These are phyloP conservation scores for Petrocephalus sullivani DNA, from an alignment of 2,797 vertebrate genomes.

Conservation along the genomic window DNA sequence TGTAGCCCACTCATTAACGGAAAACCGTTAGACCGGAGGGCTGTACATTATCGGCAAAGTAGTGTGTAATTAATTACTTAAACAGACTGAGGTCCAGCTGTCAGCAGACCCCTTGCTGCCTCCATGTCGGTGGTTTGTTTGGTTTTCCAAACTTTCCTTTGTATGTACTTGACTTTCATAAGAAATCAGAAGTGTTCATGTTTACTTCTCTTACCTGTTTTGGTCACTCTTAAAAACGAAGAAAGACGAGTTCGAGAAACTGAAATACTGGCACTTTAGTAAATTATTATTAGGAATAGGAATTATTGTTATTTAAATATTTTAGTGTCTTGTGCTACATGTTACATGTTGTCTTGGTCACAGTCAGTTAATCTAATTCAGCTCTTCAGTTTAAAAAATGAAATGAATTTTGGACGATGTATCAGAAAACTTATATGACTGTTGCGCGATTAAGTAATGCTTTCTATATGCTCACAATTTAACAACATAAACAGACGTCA, in stretches of 20 bases:
- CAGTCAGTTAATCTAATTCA: not conserved
- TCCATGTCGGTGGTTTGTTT: not conserved
- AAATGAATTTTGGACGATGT: too few species aligned
- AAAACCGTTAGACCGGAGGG: constrained; percentile 25
- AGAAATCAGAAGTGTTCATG: not conserved
- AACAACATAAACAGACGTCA: not conserved
- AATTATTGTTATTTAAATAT: not conserved
- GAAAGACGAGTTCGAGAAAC: not conserved
- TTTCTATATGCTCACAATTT: too few species aligned
- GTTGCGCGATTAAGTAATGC: too few species aligned
- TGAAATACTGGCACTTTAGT: not conserved
- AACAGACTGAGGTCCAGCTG: constrained; percentile 23
- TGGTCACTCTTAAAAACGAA: not conserved
- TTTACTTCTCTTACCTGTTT: not conserved
- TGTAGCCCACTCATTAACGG: constrained; percentile 19
- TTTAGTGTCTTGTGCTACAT: not conserved
- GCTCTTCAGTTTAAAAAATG: not conserved
- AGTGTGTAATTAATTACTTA: constrained; percentile 24
- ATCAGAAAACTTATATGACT: too few species aligned
- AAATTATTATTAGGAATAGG: not conserved
- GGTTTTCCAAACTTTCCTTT: not conserved
- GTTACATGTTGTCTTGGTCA: not conserved
- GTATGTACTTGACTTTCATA: not conserved
- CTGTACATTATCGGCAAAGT: constrained; percentile 14
- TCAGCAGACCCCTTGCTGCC: constrained; percentile 3